Conservation (phyloP, 2,888 invertebrate genomes). For the Caenorhabditis sulstoni region DNA sequence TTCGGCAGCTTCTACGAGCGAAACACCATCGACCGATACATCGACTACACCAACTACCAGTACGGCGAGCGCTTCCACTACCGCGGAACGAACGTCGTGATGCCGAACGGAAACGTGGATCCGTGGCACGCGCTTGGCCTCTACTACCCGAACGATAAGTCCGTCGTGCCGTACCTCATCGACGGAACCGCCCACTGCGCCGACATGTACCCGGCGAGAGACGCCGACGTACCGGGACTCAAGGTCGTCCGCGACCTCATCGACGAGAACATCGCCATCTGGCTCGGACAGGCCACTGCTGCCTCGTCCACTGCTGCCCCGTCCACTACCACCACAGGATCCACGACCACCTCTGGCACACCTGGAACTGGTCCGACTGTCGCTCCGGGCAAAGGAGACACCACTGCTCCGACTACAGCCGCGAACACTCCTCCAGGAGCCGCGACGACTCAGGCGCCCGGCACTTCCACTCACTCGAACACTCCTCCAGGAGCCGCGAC, state of each 20-base stretch:
- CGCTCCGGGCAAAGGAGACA: no score
- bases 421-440: no score
- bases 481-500: no score
- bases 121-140: constrained; percentile 68
- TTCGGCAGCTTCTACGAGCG: constrained; percentile 58
- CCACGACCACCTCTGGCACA: background rate
- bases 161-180: constrained; percentile 51
- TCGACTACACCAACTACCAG: constrained; percentile 51
- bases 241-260: constrained; percentile 46
- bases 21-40: constrained; percentile 22
- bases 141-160: constrained; percentile 11
- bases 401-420: no score
- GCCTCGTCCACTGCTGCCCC: background rate
- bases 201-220: constrained; percentile 69
- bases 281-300: constrained; percentile 26
- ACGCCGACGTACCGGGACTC: constrained; percentile 55
- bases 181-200: constrained; percentile 72
- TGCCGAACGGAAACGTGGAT: constrained; percentile 68
- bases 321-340: constrained; percentile 2
- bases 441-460: no score
- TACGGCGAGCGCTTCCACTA: constrained; percentile 64
- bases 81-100: constrained; percentile 64
- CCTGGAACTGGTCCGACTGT: no score
- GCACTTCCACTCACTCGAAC: no score
- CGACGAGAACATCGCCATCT: constrained; percentile 42